phyloP scores from a whole-genome alignment of 2,113 vertebrate species.

The Aplodontia rufa region DNA sequence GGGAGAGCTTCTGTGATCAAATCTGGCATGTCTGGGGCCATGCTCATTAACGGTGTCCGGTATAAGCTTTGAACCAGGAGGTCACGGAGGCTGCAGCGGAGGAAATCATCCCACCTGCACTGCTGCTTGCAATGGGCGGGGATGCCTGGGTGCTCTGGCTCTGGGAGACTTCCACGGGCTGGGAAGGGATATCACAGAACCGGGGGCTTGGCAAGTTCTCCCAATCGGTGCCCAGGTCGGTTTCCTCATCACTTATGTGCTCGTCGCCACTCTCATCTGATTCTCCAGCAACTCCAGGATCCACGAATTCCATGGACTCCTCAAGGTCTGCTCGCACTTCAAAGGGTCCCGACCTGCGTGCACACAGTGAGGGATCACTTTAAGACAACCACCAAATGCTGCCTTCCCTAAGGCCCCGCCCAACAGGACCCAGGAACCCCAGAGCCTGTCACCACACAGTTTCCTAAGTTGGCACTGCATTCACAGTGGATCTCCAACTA shows the following conservation, averaged over 20 bases:
- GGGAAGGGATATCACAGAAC: conserved; percentile 99
- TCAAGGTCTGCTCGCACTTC: conserved; percentile 95
- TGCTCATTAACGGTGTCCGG: conserved; percentile 91
- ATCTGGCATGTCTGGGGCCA: background rate
- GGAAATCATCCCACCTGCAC: conserved; percentile 95
- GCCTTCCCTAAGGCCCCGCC: background rate
- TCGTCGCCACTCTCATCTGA: conserved; percentile 95
- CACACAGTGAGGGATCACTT: background rate
- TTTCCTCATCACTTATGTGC: conserved; percentile 94
- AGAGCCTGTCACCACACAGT: accelerated
- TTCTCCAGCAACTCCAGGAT: conserved; percentile 90
- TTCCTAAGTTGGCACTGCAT: background rate
- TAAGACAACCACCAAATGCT: background rate
- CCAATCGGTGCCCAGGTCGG: conserved; percentile 97
- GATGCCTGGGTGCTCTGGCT: conserved; percentile 92
- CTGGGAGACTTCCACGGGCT: conserved; percentile 94
- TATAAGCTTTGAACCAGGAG: conserved; percentile 96
- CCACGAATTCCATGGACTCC: conserved; percentile 98
- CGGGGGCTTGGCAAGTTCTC: conserved; percentile 97
- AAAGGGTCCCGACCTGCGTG: conserved; percentile 93
- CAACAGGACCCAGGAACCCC: accelerated
- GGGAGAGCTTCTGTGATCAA: background rate
- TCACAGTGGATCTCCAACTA: background rate
- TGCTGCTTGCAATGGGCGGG: conserved; percentile 88
- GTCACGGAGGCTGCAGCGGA: conserved; percentile 96